A percentile compares a stretch with the other conserved stretches of the same genome.
Evolutionary conservation across 2,113 vertebrate species (phyloP).

Genomic region (Crypturellus undulatus): DNA sequence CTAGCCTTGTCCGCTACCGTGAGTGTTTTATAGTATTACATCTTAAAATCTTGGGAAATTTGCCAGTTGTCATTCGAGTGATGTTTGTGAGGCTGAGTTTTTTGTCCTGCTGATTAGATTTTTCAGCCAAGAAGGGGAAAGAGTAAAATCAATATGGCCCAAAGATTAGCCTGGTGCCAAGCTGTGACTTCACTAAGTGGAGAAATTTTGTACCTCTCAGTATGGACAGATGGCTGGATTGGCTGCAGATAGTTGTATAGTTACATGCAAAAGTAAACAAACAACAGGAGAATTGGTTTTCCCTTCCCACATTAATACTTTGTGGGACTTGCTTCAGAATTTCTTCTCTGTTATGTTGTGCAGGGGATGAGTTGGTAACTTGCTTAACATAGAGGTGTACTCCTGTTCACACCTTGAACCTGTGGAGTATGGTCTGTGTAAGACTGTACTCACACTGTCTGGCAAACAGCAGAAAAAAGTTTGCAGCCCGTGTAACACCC

Average conservation of each 20-base stretch:
- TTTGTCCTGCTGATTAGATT: background rate
- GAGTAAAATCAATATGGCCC: background rate
- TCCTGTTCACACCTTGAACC: background rate
- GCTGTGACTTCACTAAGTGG: background rate
- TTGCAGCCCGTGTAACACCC: constrained; percentile 4
- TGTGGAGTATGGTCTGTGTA: background rate
- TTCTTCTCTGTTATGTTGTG: background rate
- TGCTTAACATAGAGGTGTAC: background rate
- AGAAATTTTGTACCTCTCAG: background rate
- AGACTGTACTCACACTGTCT: background rate
- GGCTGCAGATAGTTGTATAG: background rate
- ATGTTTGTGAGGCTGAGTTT: background rate
- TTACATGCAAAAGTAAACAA: background rate
- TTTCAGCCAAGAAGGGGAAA: background rate
- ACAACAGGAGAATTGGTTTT: background rate
- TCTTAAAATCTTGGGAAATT: background rate
- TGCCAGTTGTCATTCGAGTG: background rate
- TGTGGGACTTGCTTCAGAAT: background rate
- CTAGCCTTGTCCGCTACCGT: background rate
- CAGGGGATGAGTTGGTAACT: background rate
- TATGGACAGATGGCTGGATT: background rate
- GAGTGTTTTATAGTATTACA: background rate
- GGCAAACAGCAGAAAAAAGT: background rate
- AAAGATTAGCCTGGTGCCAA: background rate
- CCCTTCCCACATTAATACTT: background rate